These are phyloP conservation scores for Drosophila affinis DNA, from an alignment of 2,888 invertebrate species.

Conservation along the genomic window DNA sequence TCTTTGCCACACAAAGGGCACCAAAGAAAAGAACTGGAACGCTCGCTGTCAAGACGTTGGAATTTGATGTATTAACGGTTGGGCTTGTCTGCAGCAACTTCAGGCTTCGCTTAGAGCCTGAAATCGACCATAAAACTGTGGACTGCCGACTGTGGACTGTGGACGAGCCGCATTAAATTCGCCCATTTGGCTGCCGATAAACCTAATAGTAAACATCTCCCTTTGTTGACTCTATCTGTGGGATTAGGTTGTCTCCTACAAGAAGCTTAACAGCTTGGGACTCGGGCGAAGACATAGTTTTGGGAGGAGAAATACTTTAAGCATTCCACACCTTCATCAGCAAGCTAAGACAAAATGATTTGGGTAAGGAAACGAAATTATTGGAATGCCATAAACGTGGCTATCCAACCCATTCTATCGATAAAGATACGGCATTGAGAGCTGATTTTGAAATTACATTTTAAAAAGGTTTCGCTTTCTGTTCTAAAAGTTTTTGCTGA, in stretches of 20 bases:
- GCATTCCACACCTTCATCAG: constrained; percentile 12
- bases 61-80: constrained; percentile 76
- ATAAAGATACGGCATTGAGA: neutral
- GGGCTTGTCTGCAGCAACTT: constrained; percentile 26
- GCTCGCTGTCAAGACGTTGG: constrained; percentile 63
- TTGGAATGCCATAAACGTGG: neutral
- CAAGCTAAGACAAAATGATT: neutral
- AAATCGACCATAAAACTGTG: constrained; percentile 37
- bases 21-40: constrained; percentile 40
- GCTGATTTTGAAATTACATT: neutral
- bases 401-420: neutral
- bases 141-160: constrained; percentile 25
- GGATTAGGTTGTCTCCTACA: constrained; percentile 33
- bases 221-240: constrained; percentile 47
- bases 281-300: constrained; percentile 19
- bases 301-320: constrained; percentile 20
- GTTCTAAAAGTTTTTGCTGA: neutral
- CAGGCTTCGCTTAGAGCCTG: constrained; percentile 31
- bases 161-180: constrained; percentile 44
- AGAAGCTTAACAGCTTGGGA: constrained; percentile 33
- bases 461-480: neutral
- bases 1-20: constrained; percentile 22
- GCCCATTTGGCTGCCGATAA: constrained; percentile 57
- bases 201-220: constrained; percentile 47
- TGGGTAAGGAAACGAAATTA: neutral